Conservation (phyloP, 2,113 vertebrate genomes). For the Puffinus mauretanicus region DNA sequence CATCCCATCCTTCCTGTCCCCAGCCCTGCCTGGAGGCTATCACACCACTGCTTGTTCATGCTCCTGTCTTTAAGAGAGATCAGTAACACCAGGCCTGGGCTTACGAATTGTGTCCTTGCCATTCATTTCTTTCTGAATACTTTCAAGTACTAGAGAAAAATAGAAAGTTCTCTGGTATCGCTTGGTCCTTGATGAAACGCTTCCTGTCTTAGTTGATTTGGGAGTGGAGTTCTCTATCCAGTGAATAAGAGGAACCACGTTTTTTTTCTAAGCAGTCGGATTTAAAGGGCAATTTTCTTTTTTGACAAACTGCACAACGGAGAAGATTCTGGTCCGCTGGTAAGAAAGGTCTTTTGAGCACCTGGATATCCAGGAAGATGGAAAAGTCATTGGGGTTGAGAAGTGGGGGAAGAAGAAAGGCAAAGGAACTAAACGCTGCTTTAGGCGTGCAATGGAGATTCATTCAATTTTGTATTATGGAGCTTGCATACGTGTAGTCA, state of each 20-base stretch:
- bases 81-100: not conserved
- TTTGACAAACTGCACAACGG: not conserved
- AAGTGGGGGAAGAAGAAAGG: not conserved
- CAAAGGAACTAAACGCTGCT: not conserved
- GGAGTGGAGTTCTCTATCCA: not conserved
- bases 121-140: not conserved
- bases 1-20: not conserved
- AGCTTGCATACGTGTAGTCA: not conserved
- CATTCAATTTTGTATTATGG: not conserved
- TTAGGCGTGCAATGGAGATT: rapidly evolving
- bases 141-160: not conserved
- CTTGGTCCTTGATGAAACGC: not conserved
- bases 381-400: not conserved
- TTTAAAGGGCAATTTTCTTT: not conserved
- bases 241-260: not conserved
- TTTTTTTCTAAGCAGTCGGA: not conserved
- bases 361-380: not conserved
- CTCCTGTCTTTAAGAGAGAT: not conserved
- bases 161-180: not conserved
- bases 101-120: not conserved
- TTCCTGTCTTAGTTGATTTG: not conserved
- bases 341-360: not conserved
- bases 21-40: not conserved
- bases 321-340: not conserved
- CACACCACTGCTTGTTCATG: not conserved